A percentile compares a stretch with the other conserved stretches of the same genome.
phyloP scores from a whole-genome alignment of 2,113 vertebrate species.

The Varanus komodoensis region DNA sequence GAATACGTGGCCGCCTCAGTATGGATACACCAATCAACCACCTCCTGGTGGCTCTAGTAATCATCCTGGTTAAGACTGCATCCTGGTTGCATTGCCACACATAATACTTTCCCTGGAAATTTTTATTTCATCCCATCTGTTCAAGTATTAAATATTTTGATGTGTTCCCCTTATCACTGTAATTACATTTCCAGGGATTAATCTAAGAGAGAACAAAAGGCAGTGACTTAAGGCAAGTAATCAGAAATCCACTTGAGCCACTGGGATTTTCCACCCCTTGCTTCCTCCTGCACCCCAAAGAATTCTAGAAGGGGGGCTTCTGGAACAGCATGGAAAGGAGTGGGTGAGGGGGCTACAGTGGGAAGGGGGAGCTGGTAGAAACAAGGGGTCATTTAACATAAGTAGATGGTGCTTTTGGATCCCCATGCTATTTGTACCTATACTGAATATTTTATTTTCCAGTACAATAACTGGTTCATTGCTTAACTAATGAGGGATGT shows the following conservation, averaged over 20 bases:
- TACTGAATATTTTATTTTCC: slow-evolving; percentile 15
- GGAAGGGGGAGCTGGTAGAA: not conserved
- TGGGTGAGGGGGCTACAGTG: not conserved
- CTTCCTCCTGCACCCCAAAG: not conserved
- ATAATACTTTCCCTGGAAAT: not conserved
- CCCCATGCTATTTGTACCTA: slow-evolving; percentile 12
- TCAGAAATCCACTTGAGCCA: not conserved
- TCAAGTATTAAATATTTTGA: slow-evolving; percentile 30
- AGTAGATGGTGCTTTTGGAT: not conserved
- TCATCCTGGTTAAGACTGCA: not conserved
- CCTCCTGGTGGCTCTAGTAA: not conserved
- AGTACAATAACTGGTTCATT: not conserved
- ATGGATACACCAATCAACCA: not conserved
- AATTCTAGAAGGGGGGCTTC: not conserved
- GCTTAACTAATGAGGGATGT: slow-evolving; percentile 17
- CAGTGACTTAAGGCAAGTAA: not conserved
- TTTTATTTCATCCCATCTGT: not conserved
- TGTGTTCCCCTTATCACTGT: not conserved
- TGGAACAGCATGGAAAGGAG: not conserved
- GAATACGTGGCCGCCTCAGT: not conserved
- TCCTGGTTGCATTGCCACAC: not conserved
- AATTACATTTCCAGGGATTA: slow-evolving; percentile 38
- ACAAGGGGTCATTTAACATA: not conserved
- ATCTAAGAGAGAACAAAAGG: slow-evolving; percentile 31
- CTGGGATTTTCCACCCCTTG: not conserved